Conservation (phyloP, 2,797 vertebrate genomes). For the Gymnopithys bicolor region DNA sequence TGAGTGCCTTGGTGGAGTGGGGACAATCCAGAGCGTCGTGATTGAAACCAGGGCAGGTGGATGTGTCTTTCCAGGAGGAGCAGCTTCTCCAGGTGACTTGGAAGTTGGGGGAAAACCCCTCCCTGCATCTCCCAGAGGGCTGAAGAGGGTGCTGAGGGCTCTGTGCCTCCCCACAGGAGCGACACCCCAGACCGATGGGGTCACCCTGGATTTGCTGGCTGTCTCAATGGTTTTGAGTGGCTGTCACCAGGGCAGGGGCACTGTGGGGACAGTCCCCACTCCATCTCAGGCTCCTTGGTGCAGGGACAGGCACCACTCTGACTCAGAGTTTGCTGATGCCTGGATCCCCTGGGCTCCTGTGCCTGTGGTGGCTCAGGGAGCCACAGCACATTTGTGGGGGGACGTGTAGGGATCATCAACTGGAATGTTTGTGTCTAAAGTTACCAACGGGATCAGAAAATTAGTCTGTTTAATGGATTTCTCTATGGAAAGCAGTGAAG, state of each 20-base stretch:
- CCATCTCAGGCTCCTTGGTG: fast-evolving
- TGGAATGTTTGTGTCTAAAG: fast-evolving
- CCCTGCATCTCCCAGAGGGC: fast-evolving
- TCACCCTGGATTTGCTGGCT: background rate
- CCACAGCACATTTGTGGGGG: fast-evolving
- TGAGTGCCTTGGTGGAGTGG: background rate
- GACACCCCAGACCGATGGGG: fast-evolving
- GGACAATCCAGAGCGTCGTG: background rate
- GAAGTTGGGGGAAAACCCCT: background rate
- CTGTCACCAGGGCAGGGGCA: background rate
- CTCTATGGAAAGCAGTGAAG: background rate
- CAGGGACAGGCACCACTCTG: background rate
- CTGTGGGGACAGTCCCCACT: fast-evolving
- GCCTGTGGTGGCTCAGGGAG: background rate
- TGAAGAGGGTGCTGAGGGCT: background rate
- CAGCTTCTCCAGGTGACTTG: fast-evolving
- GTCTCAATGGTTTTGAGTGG: background rate
- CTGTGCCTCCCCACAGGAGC: fast-evolving
- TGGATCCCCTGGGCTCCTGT: fast-evolving
- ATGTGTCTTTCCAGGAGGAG: background rate
- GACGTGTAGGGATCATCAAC: background rate
- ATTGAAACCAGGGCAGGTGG: background rate
- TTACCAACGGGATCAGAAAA: background rate
- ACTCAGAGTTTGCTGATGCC: background rate
- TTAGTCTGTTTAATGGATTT: background rate